Base-by-base conservation (phyloP, 2,888 invertebrate genomes). In the Torymus texanus region DNA sequence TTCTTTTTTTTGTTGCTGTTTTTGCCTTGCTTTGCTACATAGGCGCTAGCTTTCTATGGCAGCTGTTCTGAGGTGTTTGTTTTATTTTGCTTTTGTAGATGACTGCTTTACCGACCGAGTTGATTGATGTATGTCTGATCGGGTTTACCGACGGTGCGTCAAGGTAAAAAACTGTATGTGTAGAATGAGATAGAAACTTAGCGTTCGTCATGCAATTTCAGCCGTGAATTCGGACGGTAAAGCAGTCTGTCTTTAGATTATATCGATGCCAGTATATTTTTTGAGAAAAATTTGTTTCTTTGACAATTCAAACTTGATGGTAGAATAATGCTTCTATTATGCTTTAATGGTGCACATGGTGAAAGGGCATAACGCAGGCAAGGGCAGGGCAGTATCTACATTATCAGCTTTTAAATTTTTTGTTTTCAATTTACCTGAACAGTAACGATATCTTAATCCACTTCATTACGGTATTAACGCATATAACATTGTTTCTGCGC, bases 301-400 rank as follows among this genome's bases (percentile, higher is more conserved):
- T 8, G 41, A 41, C 41, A 41, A 41, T 41, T 8, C 8, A 41
- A 41, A 41, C 8, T 41, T 41, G 41, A 8, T 41, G 5, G 41
- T 41, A 8, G 5, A 41, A 8, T 50, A 53, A 62, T 72, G 61
- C 24, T 53, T 62, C 24, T 53, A 72, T 62, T 62, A 21, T 21
- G 24, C 24, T 72, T 14, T 13, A 53, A 62, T n/a, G n/a, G 72
- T 72, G 72, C 72, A 59, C 16, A 62, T 55, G 12, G 29, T 62
- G 59, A 16, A 16, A n/a, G 24, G 71, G 59, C 51, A 41, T 41
- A 41, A 41, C 41, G 41, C 41, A 41, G 18, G 51, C 14, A 8
- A 59, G 61, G 51, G 70, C 59, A 50, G 50, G 59, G 13, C 29
- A 51, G 29, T 4, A 61, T 24, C 50, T 72, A 72, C 21, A 16